Conservation (phyloP, 2,888 invertebrate genomes). For the Podotricha telesiphe region DNA sequence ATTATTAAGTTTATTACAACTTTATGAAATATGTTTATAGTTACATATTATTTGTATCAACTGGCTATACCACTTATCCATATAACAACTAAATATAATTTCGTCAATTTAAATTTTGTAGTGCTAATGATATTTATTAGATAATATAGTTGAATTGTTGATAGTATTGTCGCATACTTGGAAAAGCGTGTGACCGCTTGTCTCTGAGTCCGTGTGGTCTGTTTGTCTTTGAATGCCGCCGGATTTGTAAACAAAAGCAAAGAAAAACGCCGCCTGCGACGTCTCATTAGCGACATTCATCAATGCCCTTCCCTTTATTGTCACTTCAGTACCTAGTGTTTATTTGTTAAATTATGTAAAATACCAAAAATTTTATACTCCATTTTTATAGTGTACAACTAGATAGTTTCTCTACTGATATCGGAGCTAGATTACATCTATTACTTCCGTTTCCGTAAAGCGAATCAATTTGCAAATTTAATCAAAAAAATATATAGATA, state of each 20-base stretch:
- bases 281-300: constrained; percentile 52
- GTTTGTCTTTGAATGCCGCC: constrained; percentile 53
- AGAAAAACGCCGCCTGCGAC: constrained; percentile 46
- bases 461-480: constrained; percentile 44
- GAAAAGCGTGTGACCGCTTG: constrained; percentile 50
- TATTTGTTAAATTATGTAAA: constrained; percentile 11
- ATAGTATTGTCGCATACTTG: constrained; percentile 45
- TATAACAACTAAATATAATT: not conserved
- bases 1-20: not conserved
- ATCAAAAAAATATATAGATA: constrained; percentile 42
- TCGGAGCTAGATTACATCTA: constrained; percentile 39
- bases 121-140: constrained; percentile 27
- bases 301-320: constrained; percentile 47
- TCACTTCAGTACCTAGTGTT: constrained; percentile 33
- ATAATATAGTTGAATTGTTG: constrained; percentile 33
- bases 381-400: not conserved
- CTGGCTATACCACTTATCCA: not conserved
- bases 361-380: not conserved
- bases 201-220: constrained; percentile 48
- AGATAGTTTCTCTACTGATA: constrained; percentile 34
- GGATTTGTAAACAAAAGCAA: constrained; percentile 67
- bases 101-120: not conserved
- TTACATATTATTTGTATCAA: not conserved
- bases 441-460: constrained; percentile 44
- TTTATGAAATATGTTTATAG: not conserved